Evolutionary conservation across 2,888 invertebrate species (phyloP), one percentile per base, ranked within the genome.

Genomic region (Cepaea hortensis): DNA sequence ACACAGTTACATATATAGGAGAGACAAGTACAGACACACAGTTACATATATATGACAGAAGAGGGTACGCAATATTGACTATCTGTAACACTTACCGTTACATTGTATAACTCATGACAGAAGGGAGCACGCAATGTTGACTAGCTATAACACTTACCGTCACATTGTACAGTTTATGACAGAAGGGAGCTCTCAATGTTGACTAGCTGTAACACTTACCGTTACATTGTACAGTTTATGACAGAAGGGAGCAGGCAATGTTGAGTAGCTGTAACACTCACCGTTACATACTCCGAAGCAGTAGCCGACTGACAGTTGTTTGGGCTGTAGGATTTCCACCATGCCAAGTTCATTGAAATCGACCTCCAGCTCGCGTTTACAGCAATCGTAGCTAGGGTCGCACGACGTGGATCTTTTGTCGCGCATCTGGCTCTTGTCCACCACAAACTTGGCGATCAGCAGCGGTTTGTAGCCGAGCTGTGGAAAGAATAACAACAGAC

Each of bases 201-300:
- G 35, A 35, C 35, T 35, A 35, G 35, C 15, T 15, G 46, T 15
- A 18, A 13, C 73, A 7, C 18, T 3, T 1, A 68, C n/a, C 5
- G 18, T 15, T 5, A 68, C n/a, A 20, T 9, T 68, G 15, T 68
- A 20, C 1, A 20, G 0, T 9, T 23, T 1, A 23, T 72, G 20
- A 23, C 23, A 20, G 35, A 23, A 72, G 3, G 72, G 35, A n/a
- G 7, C 23, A 6, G 3, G 15, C 11, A 4, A 62, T 68, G 20
- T 4, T 68, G 68, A n/a, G 0, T 68, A 68, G 13, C 18, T 20
- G 13, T 46, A 70, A n/a, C 15, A 23, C 73, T 72, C 35, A 86
- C 86, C 86, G n/a, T 82, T 77, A 77, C 86, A 86, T 15, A 50
- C 82, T 0, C 86, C 86, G 76, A 55, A 86, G 46, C 86, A 86